Evolutionary conservation across 2,113 vertebrate species (phyloP), one percentile per base, ranked within the genome.

Genomic region (Alligator sinensis): DNA sequence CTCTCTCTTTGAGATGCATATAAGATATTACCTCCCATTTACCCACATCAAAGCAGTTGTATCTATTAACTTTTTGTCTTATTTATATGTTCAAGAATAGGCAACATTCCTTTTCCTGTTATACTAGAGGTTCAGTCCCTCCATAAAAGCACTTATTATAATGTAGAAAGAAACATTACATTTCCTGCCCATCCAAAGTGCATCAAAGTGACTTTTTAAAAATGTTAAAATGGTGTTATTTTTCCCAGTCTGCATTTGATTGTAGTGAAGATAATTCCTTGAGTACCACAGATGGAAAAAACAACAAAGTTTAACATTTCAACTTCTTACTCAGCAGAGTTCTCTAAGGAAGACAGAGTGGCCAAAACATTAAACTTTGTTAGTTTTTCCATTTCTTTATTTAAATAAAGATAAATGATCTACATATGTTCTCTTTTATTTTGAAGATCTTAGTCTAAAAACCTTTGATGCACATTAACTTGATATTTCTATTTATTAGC

Each of bases 371-470:
- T 94, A 95, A 70, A 68, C 95, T 94, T 92, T 96, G 94, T 97
- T 94, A 96, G 91, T 94, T 94, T 97, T 97, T 95, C 93, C 96
- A 93, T 94, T 91, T 81, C 94, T 96, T 96, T 81, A 96, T 96
- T 96, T 93, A 96, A 96, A 97, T 95, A 94, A 94, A 92, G 94
- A 91, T 94, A 95, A 92, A 80, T 8, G 91, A 96, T 92, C 93
- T 94, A 93, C 94, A 89, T 94, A 81, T 94, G 96, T 90, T 96
- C 95, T 88, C 87, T 84, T 86, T 96, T 95, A 95, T 94, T 95
- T 64, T 24, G 6, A 96, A 87, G 77, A 84, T 76, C 94, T 95
- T 81, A 59, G 91, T 94, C 82, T 79, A 79, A 92, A 87, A 74
- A 70, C 55, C 24, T 96, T 90, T 91, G 80, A 93, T 86, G 64